Percentiles rank a stretch among this genome's conserved stretches.
These are phyloP conservation scores for Phylloscopus trochiloides DNA, from an alignment of 2,113 vertebrate genomes.

Conservation along the genomic window DNA sequence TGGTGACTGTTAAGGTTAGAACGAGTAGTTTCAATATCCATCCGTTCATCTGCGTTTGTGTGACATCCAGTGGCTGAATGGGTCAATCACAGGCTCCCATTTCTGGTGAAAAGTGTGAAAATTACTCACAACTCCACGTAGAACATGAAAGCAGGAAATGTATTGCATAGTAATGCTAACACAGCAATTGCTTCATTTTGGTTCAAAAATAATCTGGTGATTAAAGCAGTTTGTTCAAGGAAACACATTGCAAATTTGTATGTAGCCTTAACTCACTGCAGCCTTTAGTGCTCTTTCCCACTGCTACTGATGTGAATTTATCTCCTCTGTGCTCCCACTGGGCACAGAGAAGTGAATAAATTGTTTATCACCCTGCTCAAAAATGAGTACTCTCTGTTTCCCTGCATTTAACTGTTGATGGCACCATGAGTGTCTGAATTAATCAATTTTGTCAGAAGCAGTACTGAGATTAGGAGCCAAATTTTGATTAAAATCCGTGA, in stretches of 20 bases:
- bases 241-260: not conserved
- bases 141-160: not conserved
- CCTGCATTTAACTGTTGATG: not conserved
- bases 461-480: not conserved
- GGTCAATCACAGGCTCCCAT: conserved; percentile 35
- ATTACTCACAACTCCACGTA: not conserved
- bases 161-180: not conserved
- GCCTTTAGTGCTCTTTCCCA: not conserved
- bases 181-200: not conserved
- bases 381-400: not conserved
- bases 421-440: not conserved
- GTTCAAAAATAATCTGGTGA: not conserved
- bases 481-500: not conserved
- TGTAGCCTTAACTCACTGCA: not conserved
- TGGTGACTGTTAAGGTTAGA: not conserved
- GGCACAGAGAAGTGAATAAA: not conserved
- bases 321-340: not conserved
- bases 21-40: not conserved
- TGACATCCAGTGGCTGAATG: conserved; percentile 70
- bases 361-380: not conserved
- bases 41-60: conserved; percentile 56
- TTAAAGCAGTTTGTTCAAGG: not conserved
- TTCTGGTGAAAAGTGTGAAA: not conserved
- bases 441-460: not conserved
- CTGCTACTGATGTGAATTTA: not conserved